A percentile compares a stretch with the other conserved stretches of the same genome.
Conservation (phyloP, 2,888 invertebrate species). For the Epistrophe eligans region DNA sequence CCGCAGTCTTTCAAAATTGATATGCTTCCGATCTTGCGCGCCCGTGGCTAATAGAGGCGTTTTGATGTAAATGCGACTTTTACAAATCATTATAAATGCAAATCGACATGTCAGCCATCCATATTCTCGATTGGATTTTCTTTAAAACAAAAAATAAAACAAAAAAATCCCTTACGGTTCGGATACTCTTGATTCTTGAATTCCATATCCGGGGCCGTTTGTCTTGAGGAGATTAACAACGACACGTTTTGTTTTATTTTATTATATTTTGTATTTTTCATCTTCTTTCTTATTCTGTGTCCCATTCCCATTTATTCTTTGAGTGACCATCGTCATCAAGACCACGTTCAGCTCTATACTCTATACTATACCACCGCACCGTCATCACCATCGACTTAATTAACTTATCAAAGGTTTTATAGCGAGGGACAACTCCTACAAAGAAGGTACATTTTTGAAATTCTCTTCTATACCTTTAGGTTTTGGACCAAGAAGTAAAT, state of each 20-base stretch:
- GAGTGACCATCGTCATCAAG: slow-evolving; percentile 6
- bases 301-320: background rate
- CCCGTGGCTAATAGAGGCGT: slow-evolving; percentile 70
- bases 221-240: slow-evolving; percentile 69
- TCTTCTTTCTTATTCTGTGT: slow-evolving; percentile 6
- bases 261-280: slow-evolving; percentile 37
- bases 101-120: slow-evolving; percentile 73
- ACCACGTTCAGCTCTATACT: background rate
- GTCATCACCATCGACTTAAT: slow-evolving; percentile 78
- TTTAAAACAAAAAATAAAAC: background rate
- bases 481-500: slow-evolving; percentile 6
- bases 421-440: slow-evolving; percentile 9
- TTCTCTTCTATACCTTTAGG: slow-evolving; percentile 25
- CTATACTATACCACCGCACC: background rate
- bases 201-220: slow-evolving; percentile 44
- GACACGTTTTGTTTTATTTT: slow-evolving; percentile 66
- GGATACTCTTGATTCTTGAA: slow-evolving; percentile 9
- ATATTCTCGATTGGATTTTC: slow-evolving; percentile 54
- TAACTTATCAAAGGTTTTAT: slow-evolving; percentile 81
- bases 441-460: slow-evolving; percentile 45
- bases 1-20: slow-evolving; percentile 59
- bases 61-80: slow-evolving; percentile 70
- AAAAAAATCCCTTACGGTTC: background rate
- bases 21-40: slow-evolving; percentile 67
- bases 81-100: slow-evolving; percentile 76